phyloP scores from a whole-genome alignment of 92 coral and sea anemone species.

The Hydrozoanthus gracilis region DNA sequence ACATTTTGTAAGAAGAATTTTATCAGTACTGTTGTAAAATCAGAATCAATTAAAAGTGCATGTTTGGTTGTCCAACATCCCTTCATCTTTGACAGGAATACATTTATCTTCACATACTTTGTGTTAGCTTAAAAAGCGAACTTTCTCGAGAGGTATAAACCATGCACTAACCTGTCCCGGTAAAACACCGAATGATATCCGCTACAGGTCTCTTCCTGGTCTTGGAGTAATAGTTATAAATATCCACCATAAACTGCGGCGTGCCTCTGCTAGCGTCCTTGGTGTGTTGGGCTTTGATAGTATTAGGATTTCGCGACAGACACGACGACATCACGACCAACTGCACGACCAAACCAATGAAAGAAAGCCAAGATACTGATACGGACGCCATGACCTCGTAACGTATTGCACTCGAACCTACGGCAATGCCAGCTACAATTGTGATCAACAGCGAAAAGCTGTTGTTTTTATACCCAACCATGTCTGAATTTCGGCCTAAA shows the following conservation, averaged over 20 bases:
- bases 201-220: constrained; percentile 37
- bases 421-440: constrained; percentile 2
- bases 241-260: constrained; percentile 46
- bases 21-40: too few relatives aligned
- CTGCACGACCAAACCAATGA: constrained; percentile 5
- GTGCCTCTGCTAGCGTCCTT: neutral
- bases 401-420: neutral
- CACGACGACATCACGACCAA: constrained; percentile 25
- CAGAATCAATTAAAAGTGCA: too few relatives aligned
- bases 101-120: neutral
- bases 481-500: neutral
- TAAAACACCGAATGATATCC: constrained; percentile 41
- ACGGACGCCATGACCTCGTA: constrained; percentile 1
- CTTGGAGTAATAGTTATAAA: constrained; percentile 41
- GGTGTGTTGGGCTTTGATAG: neutral
- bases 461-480: constrained; percentile 12
- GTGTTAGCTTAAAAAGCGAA: neutral
- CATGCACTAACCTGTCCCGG: constrained; percentile 34
- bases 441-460: neutral
- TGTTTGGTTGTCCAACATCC: too few relatives aligned
- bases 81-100: neutral
- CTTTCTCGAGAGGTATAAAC: too few relatives aligned
- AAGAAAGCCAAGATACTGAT: neutral
- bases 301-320: constrained; percentile 15
- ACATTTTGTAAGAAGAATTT: too few relatives aligned